phyloP scores from a whole-genome alignment of 2,888 invertebrate species.

The Leucophora obtusa region DNA sequence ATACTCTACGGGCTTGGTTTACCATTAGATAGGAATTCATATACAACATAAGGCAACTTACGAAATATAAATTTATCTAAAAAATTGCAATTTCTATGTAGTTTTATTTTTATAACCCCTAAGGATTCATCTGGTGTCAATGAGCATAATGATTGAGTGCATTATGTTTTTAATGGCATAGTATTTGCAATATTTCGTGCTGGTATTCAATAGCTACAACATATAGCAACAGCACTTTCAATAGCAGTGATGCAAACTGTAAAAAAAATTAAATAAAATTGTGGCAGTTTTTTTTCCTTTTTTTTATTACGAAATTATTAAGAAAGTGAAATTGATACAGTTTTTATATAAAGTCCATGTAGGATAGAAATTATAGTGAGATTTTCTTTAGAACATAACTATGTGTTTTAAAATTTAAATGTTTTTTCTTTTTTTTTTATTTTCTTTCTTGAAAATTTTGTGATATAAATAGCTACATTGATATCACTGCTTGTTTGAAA shows the following conservation, averaged over 20 bases:
- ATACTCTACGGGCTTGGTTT: conserved; percentile 38
- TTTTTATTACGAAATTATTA: no score
- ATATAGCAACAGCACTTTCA: conserved; percentile 4
- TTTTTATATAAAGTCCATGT: no score
- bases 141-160: conserved; percentile 58
- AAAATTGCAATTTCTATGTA: not conserved
- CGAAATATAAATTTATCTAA: not conserved
- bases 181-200: conserved; percentile 46
- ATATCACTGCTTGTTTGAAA: not conserved
- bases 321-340: no score
- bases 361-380: no score
- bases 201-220: conserved; percentile 1
- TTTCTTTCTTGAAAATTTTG: no score
- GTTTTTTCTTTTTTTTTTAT: no score
- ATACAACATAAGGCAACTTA: conserved; percentile 30
- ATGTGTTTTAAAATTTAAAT: no score
- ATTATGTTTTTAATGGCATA: conserved; percentile 59
- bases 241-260: not conserved
- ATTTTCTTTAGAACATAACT: no score
- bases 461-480: not conserved
- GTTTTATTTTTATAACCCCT: conserved; percentile 5
- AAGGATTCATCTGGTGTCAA: conserved; percentile 58
- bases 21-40: conserved; percentile 1
- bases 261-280: not conserved
- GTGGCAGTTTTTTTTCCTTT: no score